Conservation (phyloP, 2,888 invertebrate species). For the Eudiplozoon nipponicum region DNA sequence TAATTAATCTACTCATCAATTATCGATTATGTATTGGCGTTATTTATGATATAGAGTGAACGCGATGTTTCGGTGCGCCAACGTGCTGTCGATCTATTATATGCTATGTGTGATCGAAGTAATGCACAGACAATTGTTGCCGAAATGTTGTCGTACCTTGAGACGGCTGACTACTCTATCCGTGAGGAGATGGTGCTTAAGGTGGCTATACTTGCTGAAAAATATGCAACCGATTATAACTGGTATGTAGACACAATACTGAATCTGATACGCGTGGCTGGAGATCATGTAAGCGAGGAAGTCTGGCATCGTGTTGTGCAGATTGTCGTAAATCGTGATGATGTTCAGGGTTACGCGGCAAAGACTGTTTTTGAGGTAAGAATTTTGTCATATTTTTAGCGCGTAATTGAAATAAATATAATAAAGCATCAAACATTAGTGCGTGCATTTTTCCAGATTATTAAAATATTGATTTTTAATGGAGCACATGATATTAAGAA, state of each 20-base stretch:
- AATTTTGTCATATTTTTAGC: neutral
- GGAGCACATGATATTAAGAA: too few species aligned
- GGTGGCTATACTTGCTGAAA: slow-evolving; percentile 89
- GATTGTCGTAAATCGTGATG: slow-evolving; percentile 92
- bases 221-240: slow-evolving; percentile 92
- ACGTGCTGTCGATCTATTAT: slow-evolving; percentile 77
- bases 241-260: slow-evolving; percentile 86
- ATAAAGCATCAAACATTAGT: too few species aligned
- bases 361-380: slow-evolving; percentile 79
- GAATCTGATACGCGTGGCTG: slow-evolving; percentile 88
- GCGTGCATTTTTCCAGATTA: too few species aligned
- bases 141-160: slow-evolving; percentile 90
- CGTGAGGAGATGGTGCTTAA: slow-evolving; percentile 98
- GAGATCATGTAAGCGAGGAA: slow-evolving; percentile 95
- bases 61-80: slow-evolving; percentile 87
- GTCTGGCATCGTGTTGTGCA: slow-evolving; percentile 68
- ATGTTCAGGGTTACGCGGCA: slow-evolving; percentile 94
- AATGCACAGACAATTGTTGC: slow-evolving; percentile 97
- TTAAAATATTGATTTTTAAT: too few species aligned
- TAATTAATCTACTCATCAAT: too few species aligned
- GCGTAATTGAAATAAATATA: too few species aligned
- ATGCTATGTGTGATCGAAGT: slow-evolving; percentile 97
- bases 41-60: too few species aligned
- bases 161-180: slow-evolving; percentile 95
- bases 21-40: too few species aligned